Evolutionary conservation across 1,140 invertebrate genomes (phyloP), one percentile per base, ranked within the genome.

Genomic region (Drosophila sucinea): DNA sequence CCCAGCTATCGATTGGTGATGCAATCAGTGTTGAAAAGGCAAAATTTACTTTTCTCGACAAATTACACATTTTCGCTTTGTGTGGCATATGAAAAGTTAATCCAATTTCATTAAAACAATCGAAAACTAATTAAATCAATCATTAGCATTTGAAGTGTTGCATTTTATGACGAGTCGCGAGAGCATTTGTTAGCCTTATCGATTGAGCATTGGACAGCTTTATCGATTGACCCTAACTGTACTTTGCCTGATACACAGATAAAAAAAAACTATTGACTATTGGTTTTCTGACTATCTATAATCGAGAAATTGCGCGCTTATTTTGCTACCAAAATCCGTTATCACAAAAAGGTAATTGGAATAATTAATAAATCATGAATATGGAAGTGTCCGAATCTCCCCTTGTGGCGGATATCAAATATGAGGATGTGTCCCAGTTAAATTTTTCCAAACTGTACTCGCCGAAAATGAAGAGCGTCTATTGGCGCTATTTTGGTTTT

Each of bases 401-500:
- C 29, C 74, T 84, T 55, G 77, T 79, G 32, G 67, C 83, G 33
- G 84, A 84, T 17, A 55, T 87, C 58, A 87, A 87, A 65, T 84
- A 85, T 40, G 84, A 87, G 27, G 84, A 87, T 81, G 77, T 89
- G 67, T 83, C 80, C 56, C 80, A 89, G 57, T 65, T 89, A 10
- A 91, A 91, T 56, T 91, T 91, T 32, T 79, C 84, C 63, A 91
- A 91, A 60, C 77, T 91, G 47, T 87, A 91, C 60, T 89, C 87
- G 58, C 90, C 90, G 4, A 91, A 91, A 69, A 95, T 95, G 94
- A 91, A 94, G 63, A 94, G 94, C 74, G 94, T 94, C 51, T 95
- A 95, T 80, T 95, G 94, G 94, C 94, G 94, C 74, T 94, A 94
- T 81, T 95, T 94, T 87, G 94, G 94, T 11, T 95, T 95, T 91